Percentiles rank a stretch among this genome's conserved stretches.
Evolutionary conservation across 2,888 invertebrate genomes (phyloP).

Genomic region (Drosophila nr. medialis): DNA sequence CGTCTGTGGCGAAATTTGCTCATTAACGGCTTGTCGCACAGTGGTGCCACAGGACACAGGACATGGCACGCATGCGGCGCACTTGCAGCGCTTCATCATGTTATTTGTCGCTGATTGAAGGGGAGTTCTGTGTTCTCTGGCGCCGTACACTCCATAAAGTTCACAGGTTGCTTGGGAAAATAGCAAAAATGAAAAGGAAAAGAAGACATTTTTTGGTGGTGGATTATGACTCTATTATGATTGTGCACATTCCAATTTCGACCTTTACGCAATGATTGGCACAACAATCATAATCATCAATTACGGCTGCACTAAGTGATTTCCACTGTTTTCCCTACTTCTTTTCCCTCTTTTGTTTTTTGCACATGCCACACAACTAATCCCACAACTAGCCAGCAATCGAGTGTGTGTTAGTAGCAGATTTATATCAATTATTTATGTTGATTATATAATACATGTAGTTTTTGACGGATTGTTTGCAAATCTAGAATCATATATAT

Average conservation of each 20-base stretch:
- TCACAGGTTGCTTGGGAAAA: slow-evolving; percentile 51
- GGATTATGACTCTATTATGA: slow-evolving; percentile 57
- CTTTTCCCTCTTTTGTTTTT: neutral
- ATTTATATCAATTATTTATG: neutral
- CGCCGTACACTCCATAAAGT: neutral
- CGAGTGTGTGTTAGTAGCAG: neutral
- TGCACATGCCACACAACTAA: slow-evolving; percentile 22
- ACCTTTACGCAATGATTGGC: slow-evolving; percentile 41
- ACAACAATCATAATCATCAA: slow-evolving; percentile 46
- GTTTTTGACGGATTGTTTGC: neutral
- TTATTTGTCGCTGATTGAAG: slow-evolving; percentile 56
- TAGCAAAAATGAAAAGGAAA: neutral
- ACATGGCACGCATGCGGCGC: slow-evolving; percentile 71
- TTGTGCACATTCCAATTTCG: slow-evolving; percentile 44
- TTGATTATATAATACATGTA: neutral
- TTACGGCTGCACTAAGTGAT: slow-evolving; percentile 49
- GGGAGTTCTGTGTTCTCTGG: slow-evolving; percentile 33
- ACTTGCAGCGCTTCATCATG: slow-evolving; percentile 69
- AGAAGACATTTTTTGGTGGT: slow-evolving; percentile 39
- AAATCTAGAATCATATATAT: too few relatives aligned
- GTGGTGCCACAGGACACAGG: slow-evolving; percentile 40
- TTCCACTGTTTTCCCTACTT: slow-evolving; percentile 37
- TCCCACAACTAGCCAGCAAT: neutral
- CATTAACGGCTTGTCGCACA: slow-evolving; percentile 72
- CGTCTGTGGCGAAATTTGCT: slow-evolving; percentile 71